Evolutionary conservation across 2,113 vertebrate species (phyloP).

Genomic region (Mus musculus): GRCm39 chr10:72300501-72301000

Average conservation of each 20-base stretch:
- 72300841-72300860: neutral
- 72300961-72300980: neutral
- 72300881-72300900: neutral
- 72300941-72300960: neutral
- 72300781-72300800: neutral
- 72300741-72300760: neutral
- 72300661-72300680: neutral
- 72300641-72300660: neutral
- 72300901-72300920: neutral
- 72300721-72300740: neutral
- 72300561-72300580: neutral
- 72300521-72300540: neutral
- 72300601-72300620: neutral
- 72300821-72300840: neutral
- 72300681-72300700: neutral
- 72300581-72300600: neutral
- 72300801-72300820: neutral
- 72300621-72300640: neutral
- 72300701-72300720: neutral
- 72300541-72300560: neutral
- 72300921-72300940: neutral
- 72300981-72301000: neutral
- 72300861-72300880: neutral
- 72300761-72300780: neutral
- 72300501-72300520: too few relatives aligned